A percentile compares a stretch with the other conserved stretches of the same genome.
These are phyloP conservation scores for Carassius gibelio DNA, from an alignment of 2,113 vertebrate species.

Conservation along the genomic window DNA sequence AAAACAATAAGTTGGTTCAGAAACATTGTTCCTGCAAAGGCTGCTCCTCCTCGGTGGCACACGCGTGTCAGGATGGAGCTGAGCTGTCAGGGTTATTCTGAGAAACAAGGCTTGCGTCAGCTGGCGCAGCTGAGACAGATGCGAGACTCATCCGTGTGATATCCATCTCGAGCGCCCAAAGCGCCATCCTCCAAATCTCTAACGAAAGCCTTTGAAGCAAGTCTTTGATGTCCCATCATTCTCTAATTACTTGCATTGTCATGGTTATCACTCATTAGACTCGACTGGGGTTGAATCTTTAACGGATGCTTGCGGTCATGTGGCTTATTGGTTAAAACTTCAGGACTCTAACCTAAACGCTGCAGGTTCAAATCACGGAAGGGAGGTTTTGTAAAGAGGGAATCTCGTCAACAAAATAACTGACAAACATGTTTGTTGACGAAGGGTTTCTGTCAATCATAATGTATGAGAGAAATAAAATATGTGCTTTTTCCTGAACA, in stretches of 20 bases:
- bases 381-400: background rate
- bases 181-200: constrained; percentile 45
- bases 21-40: constrained; percentile 1
- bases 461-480: background rate
- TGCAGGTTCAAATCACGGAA: background rate
- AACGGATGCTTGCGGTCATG: background rate
- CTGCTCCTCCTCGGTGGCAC: constrained; percentile 43
- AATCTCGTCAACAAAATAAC: background rate
- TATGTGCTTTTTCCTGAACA: background rate
- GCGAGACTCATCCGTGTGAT: constrained; percentile 39
- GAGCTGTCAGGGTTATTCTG: constrained; percentile 54
- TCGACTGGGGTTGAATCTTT: background rate
- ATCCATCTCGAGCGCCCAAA: constrained; percentile 37
- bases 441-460: background rate
- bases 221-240: constrained; percentile 45
- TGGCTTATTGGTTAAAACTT: background rate
- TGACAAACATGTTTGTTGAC: background rate
- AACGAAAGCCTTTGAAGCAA: constrained; percentile 41
- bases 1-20: constrained; percentile 19
- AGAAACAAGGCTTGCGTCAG: constrained; percentile 48
- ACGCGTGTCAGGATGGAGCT: constrained; percentile 35
- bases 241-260: constrained; percentile 46
- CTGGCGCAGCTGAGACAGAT: constrained; percentile 41
- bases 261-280: constrained; percentile 41
- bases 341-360: background rate